Evolutionary conservation across 2,797 vertebrate species (phyloP), one percentile per base, ranked within the genome.

Genomic region (Paramormyrops hopkinsi): DNA sequence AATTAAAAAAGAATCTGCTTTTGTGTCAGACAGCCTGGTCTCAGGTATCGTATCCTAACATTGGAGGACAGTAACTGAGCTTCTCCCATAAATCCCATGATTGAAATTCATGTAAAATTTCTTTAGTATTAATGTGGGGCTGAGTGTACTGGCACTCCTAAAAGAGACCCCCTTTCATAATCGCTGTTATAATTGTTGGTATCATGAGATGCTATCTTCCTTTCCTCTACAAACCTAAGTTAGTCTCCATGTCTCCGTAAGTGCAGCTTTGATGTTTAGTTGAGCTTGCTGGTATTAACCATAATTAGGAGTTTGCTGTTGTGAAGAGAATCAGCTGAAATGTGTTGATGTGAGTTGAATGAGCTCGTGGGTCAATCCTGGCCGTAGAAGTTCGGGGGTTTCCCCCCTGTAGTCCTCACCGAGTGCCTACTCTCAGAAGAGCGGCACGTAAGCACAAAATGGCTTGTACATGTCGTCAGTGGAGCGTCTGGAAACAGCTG

Each of bases 1-100:
- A 82, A 44, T 82, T 44, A 82, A 82, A 79, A 82, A 46, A 46
- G 76, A 82, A 82, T 46, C 76, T 82, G 17, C 76, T 46, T 79
- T 79, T 82, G 76, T 82, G 76, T 82, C 37, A n/a, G 76, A 82
- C 37, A 82, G 1, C 37, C 76, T 82, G 76, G 37, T 82, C 76
- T 82, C 76, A 82, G 76, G 76, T 82, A 82, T 8, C 37, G 4
- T 73, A 79, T 44, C 76, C 41, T n/a, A 44, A 46, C 65, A 6
- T 19, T 19, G 41, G 7, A 82, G 37, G 11, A 82, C 37, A 19
- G 37, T 82, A 46, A 46, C 37, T 79, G 73, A 82, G 19, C 19
- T 82, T 8, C 19, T 0, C 19, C 76, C 37, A 19, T 82, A 41
- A 44, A 46, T 46, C 19, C 76, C 41, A 44, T 82, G 76, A 19